A percentile compares a stretch with the other conserved stretches of the same genome.
These are phyloP conservation scores for Cataglyphis cursor DNA, from an alignment of 2,888 invertebrate species.

Conservation along the genomic window DNA sequence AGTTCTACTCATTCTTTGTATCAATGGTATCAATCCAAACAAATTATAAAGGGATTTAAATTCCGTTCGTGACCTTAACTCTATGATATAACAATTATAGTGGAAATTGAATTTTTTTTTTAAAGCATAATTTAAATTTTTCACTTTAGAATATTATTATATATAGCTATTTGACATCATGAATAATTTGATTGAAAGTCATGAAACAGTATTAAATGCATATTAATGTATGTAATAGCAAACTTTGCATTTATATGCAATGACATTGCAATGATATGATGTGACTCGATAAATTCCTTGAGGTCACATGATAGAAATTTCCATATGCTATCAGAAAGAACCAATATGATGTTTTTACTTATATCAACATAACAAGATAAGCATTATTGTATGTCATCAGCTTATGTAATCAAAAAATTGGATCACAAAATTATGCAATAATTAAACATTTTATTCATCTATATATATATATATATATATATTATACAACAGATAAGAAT, in stretches of 20 bases:
- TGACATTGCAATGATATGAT: slow-evolving; percentile 16
- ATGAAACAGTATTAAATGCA: slow-evolving; percentile 1
- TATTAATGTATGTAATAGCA: background rate
- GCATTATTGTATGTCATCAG: background rate
- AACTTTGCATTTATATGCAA: background rate
- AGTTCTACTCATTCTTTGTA: slow-evolving; percentile 68
- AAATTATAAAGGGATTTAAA: slow-evolving; percentile 84
- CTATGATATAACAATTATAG: slow-evolving; percentile 35
- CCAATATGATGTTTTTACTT: slow-evolving; percentile 22
- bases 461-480: slow-evolving; percentile 12
- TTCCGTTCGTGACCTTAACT: slow-evolving; percentile 78
- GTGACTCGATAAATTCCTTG: slow-evolving; percentile 5
- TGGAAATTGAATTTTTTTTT: slow-evolving; percentile 18
- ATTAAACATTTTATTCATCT: slow-evolving; percentile 19
- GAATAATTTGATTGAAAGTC: background rate
- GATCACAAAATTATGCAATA: background rate
- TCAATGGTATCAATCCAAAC: slow-evolving; percentile 84
- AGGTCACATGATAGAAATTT: slow-evolving; percentile 56
- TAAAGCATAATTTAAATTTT: background rate
- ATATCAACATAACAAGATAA: slow-evolving; percentile 26
- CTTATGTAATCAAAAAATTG: slow-evolving; percentile 13
- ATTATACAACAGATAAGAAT: background rate
- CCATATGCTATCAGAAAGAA: slow-evolving; percentile 42
- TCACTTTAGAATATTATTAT: background rate
- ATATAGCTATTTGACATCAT: background rate